Evolutionary conservation across 2,797 vertebrate genomes (phyloP), one percentile per base, ranked within the genome.

Genomic region (Girardinus metallicus): DNA sequence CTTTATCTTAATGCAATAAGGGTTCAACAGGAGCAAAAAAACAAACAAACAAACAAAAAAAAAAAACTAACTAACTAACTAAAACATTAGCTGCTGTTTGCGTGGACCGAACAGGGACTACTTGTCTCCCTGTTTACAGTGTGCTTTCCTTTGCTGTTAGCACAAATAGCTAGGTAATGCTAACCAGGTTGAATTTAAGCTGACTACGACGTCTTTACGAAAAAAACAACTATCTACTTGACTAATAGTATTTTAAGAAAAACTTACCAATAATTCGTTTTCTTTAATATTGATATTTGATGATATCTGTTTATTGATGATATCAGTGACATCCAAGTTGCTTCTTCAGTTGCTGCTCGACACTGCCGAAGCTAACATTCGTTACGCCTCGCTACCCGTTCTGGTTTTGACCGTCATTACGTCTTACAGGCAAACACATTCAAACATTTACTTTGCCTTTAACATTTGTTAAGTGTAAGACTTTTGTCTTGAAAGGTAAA

Each of bases 251-350:
- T n/a, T 16, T 75, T 66, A 13, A 47, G 10, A 6, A 79, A 55
- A 60, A 4, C 89, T 84, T 85, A 87, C 80, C 86, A 31, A 81
- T 31, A 11, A 12, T 51, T n/a, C 2, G 68, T 55, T 70, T 74
- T 1, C 36, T 73, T 75, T 6, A 5, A 77, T 84, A 66, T 26
- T 81, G 74, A 53, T 47, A 74, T 72, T 68, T 31, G 64, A 77
- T 83, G 53, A 70, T 2, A n/a, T n/a, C n/a, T n/a, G n/a, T n/a
- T n/a, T n/a, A n/a, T n/a, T n/a, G n/a, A n/a, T n/a, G n/a, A n/a
- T n/a, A n/a, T n/a, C n/a, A 43, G 4, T 31, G 23, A 3, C 73
- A 64, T 85, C n/a, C 71, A 39, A n/a, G 41, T 66, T 51, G 21
- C 10, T 29, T 12, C 8, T 51, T 4, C 31, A 18, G 46, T 13